These are phyloP conservation scores for Mallotus villosus DNA, from an alignment of 2,797 vertebrate genomes.

Conservation along the genomic window DNA sequence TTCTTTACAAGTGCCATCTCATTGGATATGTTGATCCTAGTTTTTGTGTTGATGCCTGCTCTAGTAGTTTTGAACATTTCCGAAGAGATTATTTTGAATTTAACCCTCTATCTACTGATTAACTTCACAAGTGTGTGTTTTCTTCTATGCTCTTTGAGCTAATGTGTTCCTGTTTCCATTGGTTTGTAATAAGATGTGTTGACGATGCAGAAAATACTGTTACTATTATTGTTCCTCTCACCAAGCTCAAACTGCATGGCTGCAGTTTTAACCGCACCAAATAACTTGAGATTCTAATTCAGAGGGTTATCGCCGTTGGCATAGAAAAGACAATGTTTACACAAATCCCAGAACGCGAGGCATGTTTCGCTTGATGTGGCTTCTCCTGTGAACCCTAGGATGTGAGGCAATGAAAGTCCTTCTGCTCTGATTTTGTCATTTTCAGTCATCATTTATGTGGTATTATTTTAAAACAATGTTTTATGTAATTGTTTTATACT, in stretches of 20 bases:
- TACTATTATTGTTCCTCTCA: background rate
- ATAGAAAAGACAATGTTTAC: constrained; percentile 15
- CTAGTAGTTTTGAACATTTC: constrained; percentile 25
- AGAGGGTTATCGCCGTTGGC: constrained; percentile 18
- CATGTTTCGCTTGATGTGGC: background rate
- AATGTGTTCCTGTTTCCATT: background rate
- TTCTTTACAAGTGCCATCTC: background rate
- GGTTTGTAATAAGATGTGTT: constrained; percentile 2
- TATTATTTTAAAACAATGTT: constrained; percentile 34
- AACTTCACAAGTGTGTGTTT: constrained; percentile 20
- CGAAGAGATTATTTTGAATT: background rate
- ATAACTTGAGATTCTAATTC: constrained; percentile 3
- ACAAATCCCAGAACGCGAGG: constrained; percentile 14
- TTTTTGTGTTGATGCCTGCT: constrained; percentile 22
- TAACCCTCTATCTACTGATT: constrained; percentile 13
- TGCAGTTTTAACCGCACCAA: background rate
- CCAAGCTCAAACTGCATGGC: background rate
- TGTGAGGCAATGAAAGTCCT: background rate
- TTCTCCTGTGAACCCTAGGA: background rate
- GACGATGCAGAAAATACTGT: constrained; percentile 6
- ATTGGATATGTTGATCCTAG: constrained; percentile 20
- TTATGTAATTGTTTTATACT: constrained; percentile 65
- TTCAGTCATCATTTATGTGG: constrained; percentile 46
- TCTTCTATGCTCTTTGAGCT: constrained; percentile 26
- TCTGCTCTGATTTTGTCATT: constrained; percentile 41